These are phyloP conservation scores for Cephus runcator DNA, from an alignment of 2,888 invertebrate genomes.

Conservation along the genomic window DNA sequence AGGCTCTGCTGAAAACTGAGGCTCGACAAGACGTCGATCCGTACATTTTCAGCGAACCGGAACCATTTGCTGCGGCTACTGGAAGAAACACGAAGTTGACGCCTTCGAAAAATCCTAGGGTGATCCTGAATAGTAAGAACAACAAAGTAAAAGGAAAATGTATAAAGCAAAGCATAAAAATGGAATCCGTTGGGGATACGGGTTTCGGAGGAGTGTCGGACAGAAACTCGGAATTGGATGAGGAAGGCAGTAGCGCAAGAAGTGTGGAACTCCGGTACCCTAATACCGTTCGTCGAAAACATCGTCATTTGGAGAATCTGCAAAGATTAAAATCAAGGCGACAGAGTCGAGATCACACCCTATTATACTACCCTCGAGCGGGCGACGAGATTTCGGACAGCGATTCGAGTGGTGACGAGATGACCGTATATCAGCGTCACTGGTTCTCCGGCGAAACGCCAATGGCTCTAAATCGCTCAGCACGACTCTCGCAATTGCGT, in stretches of 20 bases:
- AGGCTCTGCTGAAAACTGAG: constrained; percentile 64
- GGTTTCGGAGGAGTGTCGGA: constrained; percentile 19
- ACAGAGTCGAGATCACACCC: constrained; percentile 56
- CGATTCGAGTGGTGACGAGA: constrained; percentile 64
- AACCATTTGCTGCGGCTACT: constrained; percentile 49
- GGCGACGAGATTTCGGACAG: constrained; percentile 66
- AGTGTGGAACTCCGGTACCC: constrained; percentile 43
- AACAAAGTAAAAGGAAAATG: constrained; percentile 54
- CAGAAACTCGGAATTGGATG: constrained; percentile 15
- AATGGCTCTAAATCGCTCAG: constrained; percentile 50
- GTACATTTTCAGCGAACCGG: constrained; percentile 67
- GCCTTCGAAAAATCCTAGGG: constrained; percentile 48
- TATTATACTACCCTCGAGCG: constrained; percentile 60
- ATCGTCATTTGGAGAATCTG: constrained; percentile 40
- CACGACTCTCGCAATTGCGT: constrained; percentile 57
- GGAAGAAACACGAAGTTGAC: constrained; percentile 49
- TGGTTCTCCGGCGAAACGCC: constrained; percentile 62
- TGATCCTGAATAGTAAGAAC: constrained; percentile 46
- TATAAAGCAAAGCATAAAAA: constrained; percentile 51
- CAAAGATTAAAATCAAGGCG: constrained; percentile 44
- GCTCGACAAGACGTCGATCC: constrained; percentile 64
- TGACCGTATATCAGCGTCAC: constrained; percentile 62
- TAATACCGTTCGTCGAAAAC: constrained; percentile 36
- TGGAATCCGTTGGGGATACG: constrained; percentile 30
- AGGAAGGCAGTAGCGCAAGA: constrained; percentile 24